phyloP scores from a whole-genome alignment of 2,888 invertebrate genomes.

The Xestobium rufovillosum region DNA sequence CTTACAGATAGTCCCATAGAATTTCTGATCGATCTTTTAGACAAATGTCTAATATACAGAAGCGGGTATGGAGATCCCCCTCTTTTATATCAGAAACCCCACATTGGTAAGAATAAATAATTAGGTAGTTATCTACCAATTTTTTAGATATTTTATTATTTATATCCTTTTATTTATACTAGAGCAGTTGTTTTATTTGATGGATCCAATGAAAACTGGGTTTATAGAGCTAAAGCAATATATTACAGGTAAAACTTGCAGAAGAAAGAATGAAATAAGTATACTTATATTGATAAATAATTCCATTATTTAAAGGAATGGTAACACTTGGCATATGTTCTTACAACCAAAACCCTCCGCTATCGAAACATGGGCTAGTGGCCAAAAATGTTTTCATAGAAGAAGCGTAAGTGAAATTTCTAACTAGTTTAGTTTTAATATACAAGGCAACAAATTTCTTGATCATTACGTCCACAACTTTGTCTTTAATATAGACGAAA shows the following conservation, averaged over 20 bases:
- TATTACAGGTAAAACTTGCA: constrained; percentile 32
- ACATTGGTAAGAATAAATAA: constrained; percentile 31
- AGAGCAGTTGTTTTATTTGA: constrained; percentile 36
- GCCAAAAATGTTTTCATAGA: constrained; percentile 34
- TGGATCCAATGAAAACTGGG: constrained; percentile 38
- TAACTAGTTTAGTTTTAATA: too few species aligned
- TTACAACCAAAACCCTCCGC: constrained; percentile 31
- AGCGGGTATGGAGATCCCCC: constrained; percentile 43
- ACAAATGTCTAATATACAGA: constrained; percentile 43
- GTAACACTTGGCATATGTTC: constrained; percentile 36
- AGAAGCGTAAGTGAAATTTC: constrained; percentile 37
- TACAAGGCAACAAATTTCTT: too few species aligned
- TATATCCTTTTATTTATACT: too few species aligned
- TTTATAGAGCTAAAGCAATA: constrained; percentile 35
- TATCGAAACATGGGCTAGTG: constrained; percentile 29
- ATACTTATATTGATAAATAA: too few species aligned
- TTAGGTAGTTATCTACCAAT: constrained; percentile 4
- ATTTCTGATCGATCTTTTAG: constrained; percentile 41
- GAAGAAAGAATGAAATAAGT: too few species aligned
- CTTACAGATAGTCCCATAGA: constrained; percentile 40
- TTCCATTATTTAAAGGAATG: constrained; percentile 34
- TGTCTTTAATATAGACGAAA: too few species aligned
- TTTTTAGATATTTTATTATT: constrained; percentile 5
- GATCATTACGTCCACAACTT: too few species aligned
- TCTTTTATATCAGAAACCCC: constrained; percentile 39